phyloP scores from a whole-genome alignment of 2,888 invertebrate genomes.

The Tipula lateralis region DNA sequence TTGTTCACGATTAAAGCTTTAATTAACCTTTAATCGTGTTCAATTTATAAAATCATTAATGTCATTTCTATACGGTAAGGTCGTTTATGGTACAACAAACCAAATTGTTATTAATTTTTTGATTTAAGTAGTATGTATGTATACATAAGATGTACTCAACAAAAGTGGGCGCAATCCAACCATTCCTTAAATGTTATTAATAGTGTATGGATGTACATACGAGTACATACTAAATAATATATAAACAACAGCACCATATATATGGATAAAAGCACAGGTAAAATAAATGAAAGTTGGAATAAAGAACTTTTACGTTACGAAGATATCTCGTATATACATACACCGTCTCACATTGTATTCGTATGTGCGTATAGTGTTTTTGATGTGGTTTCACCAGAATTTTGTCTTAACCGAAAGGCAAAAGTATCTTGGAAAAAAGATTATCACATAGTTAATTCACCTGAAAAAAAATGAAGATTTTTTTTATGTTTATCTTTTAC shows the following conservation, averaged over 20 bases:
- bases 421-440: neutral
- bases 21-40: neutral
- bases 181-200: no score
- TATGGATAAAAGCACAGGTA: neutral
- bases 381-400: neutral
- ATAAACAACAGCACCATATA: neutral
- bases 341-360: neutral
- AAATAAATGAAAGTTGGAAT: neutral
- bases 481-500: neutral
- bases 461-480: neutral
- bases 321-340: neutral
- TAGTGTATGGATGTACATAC: neutral
- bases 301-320: neutral
- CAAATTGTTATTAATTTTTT: neutral
- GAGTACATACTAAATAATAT: neutral
- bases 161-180: no score
- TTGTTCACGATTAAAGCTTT: no score
- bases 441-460: conserved; percentile 19
- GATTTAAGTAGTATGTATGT: neutral
- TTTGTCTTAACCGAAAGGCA: neutral
- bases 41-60: neutral
- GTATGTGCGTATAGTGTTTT: neutral
- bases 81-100: neutral
- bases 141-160: neutral
- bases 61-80: neutral